Conservation (phyloP, 2,888 invertebrate genomes). For the Apoda limacodes region DNA sequence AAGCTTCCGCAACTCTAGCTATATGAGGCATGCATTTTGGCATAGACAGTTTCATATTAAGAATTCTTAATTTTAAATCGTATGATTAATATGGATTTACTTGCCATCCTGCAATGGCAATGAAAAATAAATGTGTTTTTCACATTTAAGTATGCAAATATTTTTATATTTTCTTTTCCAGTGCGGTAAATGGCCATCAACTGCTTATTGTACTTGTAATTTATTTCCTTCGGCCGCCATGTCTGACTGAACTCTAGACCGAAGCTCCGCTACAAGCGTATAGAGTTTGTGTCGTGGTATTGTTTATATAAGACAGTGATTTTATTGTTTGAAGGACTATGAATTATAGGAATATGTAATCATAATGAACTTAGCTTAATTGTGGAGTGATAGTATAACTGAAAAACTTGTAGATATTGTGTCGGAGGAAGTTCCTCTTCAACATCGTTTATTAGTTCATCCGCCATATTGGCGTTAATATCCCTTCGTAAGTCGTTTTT, state of each 20-base stretch:
- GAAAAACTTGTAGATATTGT: constrained; percentile 52
- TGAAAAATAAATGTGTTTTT: constrained; percentile 45
- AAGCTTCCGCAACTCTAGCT: too few relatives aligned
- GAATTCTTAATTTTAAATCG: constrained; percentile 27
- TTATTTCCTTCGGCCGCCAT: constrained; percentile 63
- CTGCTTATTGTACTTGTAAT: too few relatives aligned
- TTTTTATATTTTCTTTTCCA: constrained; percentile 59
- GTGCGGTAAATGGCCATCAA: constrained; percentile 30
- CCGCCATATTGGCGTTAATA: constrained; percentile 79
- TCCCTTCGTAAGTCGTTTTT: constrained; percentile 68
- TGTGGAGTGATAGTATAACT: constrained; percentile 55
- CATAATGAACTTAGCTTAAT: constrained; percentile 45
- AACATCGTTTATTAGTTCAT: constrained; percentile 72
- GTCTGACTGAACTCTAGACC: constrained; percentile 31
- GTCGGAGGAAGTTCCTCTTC: constrained; percentile 57
- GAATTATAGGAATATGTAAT: constrained; percentile 42
- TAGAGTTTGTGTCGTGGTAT: constrained; percentile 68
- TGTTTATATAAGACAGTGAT: constrained; percentile 59
- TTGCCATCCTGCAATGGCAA: constrained; percentile 48
- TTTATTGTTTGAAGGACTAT: constrained; percentile 46
- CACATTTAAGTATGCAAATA: constrained; percentile 42
- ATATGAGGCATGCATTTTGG: too few relatives aligned
- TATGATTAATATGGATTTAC: constrained; percentile 37
- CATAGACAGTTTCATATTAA: too few relatives aligned
- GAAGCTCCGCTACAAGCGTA: constrained; percentile 60